Evolutionary conservation across 2,888 invertebrate species (phyloP), one percentile per base, ranked within the genome.

Genomic region (Drosophila prostipennis): DNA sequence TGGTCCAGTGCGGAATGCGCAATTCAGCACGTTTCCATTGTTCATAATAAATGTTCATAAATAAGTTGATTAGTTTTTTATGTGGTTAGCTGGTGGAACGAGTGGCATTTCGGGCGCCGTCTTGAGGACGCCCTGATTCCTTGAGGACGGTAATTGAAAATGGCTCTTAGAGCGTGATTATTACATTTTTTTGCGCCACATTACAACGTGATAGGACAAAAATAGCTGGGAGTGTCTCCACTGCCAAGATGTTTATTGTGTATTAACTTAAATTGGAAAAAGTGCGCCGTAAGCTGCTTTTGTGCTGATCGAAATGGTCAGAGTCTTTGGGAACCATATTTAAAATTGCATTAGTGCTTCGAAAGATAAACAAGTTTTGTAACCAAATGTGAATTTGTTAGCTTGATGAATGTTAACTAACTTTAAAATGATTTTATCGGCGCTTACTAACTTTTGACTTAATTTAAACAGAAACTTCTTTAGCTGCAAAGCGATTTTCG

Each of bases 61-160:
- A 86, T 82, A 82, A 82, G 86, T 82, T 82, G 86, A 82, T 82
- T 82, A 83, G 86, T 86, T 82, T 83, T 82, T 85, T 82, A 86
- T 82, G 77, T 79, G 82, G 72, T 72, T 78, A 60, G 65, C 65
- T 54, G 51, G 55, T 53, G 68, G 32, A 19, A 26, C 54, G 23
- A 51, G 61, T 56, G 46, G 54, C 46, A 48, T 58, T 69, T 68
- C 36, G 52, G 69, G 37, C 48, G 49, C 53, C 34, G 10, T 37
- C 37, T 37, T 39, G 42, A 7, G 29, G 29, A 29, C 8, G 39
- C 5, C 67, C 49, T 72, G 53, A 61, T 61, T 49, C 69, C 69
- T 67, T 52, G 64, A 74, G 77, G 69, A 72, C 79, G 59, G 82
- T 82, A 86, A 82, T 86, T 82, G 82, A 82, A 82, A 82, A 83